Evolutionary conservation across 2,797 vertebrate genomes (phyloP).

Genomic region (Natrix natrix): DNA sequence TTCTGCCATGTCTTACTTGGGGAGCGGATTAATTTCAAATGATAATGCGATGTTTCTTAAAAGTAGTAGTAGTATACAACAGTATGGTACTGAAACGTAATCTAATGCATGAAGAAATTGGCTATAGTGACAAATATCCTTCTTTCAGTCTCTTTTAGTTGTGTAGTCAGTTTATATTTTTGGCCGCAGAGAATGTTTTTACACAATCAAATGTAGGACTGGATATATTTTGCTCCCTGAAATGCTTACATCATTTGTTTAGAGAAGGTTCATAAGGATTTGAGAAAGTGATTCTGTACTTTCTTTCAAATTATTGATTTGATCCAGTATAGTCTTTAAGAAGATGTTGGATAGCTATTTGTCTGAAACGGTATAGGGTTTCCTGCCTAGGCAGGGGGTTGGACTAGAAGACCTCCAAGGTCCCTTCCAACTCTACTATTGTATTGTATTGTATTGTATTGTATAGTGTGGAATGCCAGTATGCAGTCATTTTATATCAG

Average conservation of each 20-base stretch:
- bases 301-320: slow-evolving; percentile 50
- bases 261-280: slow-evolving; percentile 41
- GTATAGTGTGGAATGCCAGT: neutral
- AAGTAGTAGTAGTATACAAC: neutral
- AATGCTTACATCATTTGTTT: slow-evolving; percentile 38
- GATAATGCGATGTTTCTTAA: neutral
- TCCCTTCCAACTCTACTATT: too few relatives aligned
- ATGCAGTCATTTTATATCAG: neutral
- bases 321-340: neutral
- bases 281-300: slow-evolving; percentile 23
- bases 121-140: neutral
- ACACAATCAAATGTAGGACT: neutral
- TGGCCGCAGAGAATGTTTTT: neutral
- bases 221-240: neutral
- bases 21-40: neutral
- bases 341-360: too few relatives aligned
- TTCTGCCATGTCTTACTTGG: slow-evolving; percentile 12
- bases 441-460: too few relatives aligned
- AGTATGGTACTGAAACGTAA: neutral
- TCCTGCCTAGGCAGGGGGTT: too few relatives aligned
- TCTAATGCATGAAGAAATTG: neutral
- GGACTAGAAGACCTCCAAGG: too few relatives aligned
- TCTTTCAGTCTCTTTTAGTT: neutral
- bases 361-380: too few relatives aligned
- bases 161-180: neutral